Evolutionary conservation across 2,797 vertebrate genomes (phyloP).

Genomic region (Hypotaenidia philippensis): DNA sequence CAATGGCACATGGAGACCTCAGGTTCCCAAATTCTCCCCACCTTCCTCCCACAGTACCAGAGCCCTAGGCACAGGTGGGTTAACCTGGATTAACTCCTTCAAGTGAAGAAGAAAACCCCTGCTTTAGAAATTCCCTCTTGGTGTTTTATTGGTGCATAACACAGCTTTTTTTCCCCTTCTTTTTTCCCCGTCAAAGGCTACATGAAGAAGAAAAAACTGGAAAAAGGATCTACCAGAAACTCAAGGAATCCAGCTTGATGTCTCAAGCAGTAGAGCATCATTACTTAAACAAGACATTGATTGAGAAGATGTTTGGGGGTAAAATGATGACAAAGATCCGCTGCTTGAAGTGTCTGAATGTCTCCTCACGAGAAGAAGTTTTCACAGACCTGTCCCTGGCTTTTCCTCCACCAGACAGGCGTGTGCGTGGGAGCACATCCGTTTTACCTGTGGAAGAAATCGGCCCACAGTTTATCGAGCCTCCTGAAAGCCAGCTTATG

Average conservation of each 20-base stretch:
- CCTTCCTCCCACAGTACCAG: background rate
- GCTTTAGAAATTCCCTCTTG: background rate
- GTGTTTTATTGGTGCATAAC: background rate
- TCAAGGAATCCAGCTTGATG: constrained; percentile 74
- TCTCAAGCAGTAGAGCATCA: constrained; percentile 56
- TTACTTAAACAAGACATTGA: constrained; percentile 74
- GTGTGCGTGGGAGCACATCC: background rate
- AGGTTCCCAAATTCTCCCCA: background rate
- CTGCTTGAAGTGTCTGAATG: constrained; percentile 82
- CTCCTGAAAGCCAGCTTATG: background rate
- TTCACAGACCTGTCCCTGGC: constrained; percentile 87
- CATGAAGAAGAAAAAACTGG: constrained; percentile 87
- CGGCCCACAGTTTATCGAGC: background rate
- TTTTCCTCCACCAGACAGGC: constrained; percentile 78
- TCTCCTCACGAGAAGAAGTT: constrained; percentile 84
- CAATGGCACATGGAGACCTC: background rate
- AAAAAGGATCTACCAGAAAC: constrained; percentile 81
- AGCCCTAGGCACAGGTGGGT: background rate
- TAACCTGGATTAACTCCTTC: background rate
- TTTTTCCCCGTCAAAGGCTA: constrained; percentile 65
- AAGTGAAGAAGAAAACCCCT: background rate
- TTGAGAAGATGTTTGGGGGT: constrained; percentile 87
- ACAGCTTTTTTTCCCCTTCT: background rate
- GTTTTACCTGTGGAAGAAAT: constrained; percentile 66
- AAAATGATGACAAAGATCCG: constrained; percentile 85